Evolutionary conservation across 2,888 invertebrate species (phyloP), one percentile per base, ranked within the genome.

Genomic region (Ephialtes manifestator): DNA sequence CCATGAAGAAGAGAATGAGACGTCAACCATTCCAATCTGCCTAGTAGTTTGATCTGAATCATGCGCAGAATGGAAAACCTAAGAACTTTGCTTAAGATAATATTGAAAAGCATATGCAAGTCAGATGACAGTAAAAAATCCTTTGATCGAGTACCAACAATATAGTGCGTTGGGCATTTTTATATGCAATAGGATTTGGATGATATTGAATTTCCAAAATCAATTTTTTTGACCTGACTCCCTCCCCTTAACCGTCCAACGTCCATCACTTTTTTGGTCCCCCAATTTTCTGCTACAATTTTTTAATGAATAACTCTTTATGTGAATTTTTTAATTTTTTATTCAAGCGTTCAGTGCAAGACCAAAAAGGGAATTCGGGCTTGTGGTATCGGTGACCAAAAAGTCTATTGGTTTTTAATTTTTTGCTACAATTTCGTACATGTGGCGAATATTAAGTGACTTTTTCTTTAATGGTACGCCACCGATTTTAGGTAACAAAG

Each of bases 361-460:
- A 1, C n/a, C n/a, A n/a, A 4, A 13, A 35, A 20, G 24, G 48
- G 46, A 7, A 13, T 15, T 13, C 48, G 15, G 24, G 20, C 20
- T 24, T 67, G 46, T 67, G 48, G n/a, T 51, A n/a, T 24, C 20
- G 20, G 24, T 18, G 20, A 4, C 20, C 11, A 24, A 55, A 55
- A 10, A 20, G 51, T n/a, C 13, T 5, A 10, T 8, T 1, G 39
- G 39, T 8, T 15, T 20, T 13, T 7, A 4, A 2, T n/a, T 11
- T 18, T 15, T 39, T 20, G 35, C 13, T 31, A 35, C 18, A 35
- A 28, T 31, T 18, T 35, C 31, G 28, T 20, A 75, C 48, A 31
- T 63, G 48, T 48, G 48, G 48, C 18, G 48, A 48, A 28, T 28
- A 74, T 74, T 58, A 46, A 48, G 5, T 31, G 18, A 48, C 46